Conservation (phyloP, 2,888 invertebrate species). For the Microplitis manilae region DNA sequence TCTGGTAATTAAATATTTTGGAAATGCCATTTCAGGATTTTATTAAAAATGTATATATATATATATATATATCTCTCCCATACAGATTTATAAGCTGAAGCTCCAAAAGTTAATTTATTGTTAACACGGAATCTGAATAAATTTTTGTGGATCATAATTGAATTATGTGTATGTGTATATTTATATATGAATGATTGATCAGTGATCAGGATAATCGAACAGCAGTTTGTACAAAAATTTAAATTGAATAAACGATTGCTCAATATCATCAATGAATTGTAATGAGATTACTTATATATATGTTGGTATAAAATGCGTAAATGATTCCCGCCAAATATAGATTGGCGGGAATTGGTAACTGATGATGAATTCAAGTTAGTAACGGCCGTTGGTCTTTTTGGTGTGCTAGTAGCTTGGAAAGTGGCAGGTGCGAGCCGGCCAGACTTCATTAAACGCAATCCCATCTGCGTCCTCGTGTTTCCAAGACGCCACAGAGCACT, state of each 20-base stretch:
- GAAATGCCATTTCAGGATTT: conserved; percentile 21
- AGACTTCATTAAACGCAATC: conserved; percentile 69
- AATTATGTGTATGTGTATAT: no score
- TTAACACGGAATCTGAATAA: no score
- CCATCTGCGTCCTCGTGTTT: conserved; percentile 68
- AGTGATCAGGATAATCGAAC: no score
- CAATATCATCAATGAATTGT: no score
- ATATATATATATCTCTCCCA: no score
- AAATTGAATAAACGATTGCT: no score
- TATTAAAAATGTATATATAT: no score
- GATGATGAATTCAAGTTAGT: conserved; percentile 36
- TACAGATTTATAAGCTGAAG: no score
- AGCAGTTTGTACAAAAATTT: no score
- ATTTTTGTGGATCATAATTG: no score
- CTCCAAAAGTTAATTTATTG: no score
- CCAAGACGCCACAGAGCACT: conserved; percentile 53
- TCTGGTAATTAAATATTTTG: conserved; percentile 32
- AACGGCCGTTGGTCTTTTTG: conserved; percentile 47
- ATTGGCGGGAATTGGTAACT: conserved; percentile 31
- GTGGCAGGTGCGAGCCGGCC: conserved; percentile 67
- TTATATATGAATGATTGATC: no score
- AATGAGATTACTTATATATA: background rate
- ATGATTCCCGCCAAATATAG: background rate
- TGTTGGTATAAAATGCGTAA: conserved; percentile 5
- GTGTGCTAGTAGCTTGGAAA: conserved; percentile 57